Evolutionary conservation across 2,113 vertebrate species (phyloP), one percentile per base, ranked within the genome.

Genomic region (Dinomys branickii): DNA sequence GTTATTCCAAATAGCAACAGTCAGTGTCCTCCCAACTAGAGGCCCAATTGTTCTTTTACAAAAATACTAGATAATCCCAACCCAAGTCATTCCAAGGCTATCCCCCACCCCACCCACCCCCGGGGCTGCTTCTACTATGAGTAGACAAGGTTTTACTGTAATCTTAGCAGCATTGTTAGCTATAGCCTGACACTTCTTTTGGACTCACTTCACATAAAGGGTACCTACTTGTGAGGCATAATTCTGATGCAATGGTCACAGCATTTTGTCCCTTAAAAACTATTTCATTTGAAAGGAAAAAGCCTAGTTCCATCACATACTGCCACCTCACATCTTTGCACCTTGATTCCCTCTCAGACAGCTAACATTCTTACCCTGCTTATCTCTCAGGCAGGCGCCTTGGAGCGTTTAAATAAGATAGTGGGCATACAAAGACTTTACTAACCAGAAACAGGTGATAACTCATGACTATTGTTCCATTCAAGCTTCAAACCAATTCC

Each of bases 11-110:
- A 97, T 47, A 96, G 89, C 86, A 91, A 94, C 83, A 52, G 7
- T 71, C 56, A 93, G 52, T 84, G 95, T 83, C 87, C 87, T 91
- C 50, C 86, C 96, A 95, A 94, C 50, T 85, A 89, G 59, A 94
- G 58, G 91, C 30, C 56, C 41, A 58, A 96, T 94, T 97, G 89
- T 94, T 97, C 58, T 95, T 97, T 95, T 59, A 94, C 87, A 90
- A 95, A 97, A 95, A 90, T 92, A 97, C 81, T 86, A 95, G 95
- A 84, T 92, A 95, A 96, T 93, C 75, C 52, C 38, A 84, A 93
- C 58, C 73, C 94, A 81, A 96, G 87, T 82, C 96, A 91, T 94
- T 97, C 93, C 86, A 95, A 97, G 61, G 52, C 83, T 56, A 93
- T 94, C 47, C 47, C 47, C 47, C 47, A 50, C 47, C 47, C 47